These are phyloP conservation scores for Gorsachius goisagi DNA, from an alignment of 2,113 vertebrate genomes.

Conservation along the genomic window DNA sequence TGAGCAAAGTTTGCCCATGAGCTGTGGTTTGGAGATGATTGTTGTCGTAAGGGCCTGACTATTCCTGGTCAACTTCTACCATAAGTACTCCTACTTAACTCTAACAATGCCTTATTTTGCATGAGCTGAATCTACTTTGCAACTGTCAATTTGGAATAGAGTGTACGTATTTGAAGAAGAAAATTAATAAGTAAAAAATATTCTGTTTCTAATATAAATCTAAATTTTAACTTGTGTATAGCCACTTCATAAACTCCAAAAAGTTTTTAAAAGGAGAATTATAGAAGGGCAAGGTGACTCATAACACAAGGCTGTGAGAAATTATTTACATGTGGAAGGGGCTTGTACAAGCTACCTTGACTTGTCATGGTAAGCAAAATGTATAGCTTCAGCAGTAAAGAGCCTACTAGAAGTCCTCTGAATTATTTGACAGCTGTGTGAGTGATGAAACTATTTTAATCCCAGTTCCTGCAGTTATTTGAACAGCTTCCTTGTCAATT, in stretches of 20 bases:
- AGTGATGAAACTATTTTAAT: not conserved
- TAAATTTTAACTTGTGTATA: not conserved
- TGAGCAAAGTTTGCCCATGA: not conserved
- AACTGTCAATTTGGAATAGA: not conserved
- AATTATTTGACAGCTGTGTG: not conserved
- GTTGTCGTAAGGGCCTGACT: not conserved
- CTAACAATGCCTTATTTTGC: not conserved
- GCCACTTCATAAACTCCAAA: not conserved
- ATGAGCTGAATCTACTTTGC: not conserved
- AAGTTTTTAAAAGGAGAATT: not conserved
- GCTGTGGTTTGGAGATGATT: not conserved
- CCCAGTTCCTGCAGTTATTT: not conserved
- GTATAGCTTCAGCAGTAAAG: not conserved
- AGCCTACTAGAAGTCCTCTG: not conserved
- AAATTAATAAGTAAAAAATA: not conserved
- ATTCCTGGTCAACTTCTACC: not conserved
- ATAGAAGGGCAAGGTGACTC: not conserved
- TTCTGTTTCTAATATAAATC: not conserved
- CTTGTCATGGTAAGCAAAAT: not conserved
- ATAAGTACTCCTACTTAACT: not conserved
- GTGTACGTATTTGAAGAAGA: not conserved
- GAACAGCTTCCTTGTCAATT: constrained; percentile 2
- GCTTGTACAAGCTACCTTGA: not conserved
- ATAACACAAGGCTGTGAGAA: not conserved
- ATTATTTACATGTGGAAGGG: not conserved